Base-by-base conservation (phyloP, 2,113 vertebrate species). In the Theropithecus gelada region DNA sequence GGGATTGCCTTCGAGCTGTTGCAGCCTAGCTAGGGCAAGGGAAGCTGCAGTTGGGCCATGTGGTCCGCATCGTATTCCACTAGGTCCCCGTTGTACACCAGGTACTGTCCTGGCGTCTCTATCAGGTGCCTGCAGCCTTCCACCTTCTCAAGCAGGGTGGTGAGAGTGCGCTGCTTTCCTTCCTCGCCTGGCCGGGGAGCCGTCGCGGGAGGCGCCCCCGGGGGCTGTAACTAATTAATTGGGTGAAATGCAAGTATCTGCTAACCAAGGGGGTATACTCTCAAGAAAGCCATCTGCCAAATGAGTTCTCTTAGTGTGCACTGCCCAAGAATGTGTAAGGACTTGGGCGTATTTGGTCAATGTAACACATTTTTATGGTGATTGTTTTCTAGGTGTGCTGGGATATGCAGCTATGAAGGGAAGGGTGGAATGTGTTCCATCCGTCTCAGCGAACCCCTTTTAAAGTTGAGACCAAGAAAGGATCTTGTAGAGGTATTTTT, bases 1-100 rank as follows among this genome's bases (percentile, higher is more conserved):
- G 7, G 38, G 40, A 23, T 61, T 20, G 3, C 38, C 73, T 64
- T n/a, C 25, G 59, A 92, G n/a, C 66, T 68, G 3, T 25, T 81
- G 48, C 30, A 68, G 55, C 72, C 89, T 55, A 18, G 43, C 38
- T 3, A 6, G 45, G n/a, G n/a, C 20, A 6, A n/a, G 16, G 55
- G 32, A 73, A 66, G 99, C 98, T 99, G 99, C 81, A 99, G 98
- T 89, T 99, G 99, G 0, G 99, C 99, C 99, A 99, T 99, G 98
- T 99, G 99, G 97, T 99, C 99, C 0, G 99, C 99, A 0, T 99
- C 99, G 48, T 99, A 99, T 95, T 99, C 99, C n/a, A 99, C 98
- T 35, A 99, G 98, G 98, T 99, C 99, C 0, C 99, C 99, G 43
- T 99, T 99, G 99, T 99, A 99, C 10, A 99, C 99, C 13, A 99